Evolutionary conservation across 2,113 vertebrate genomes (phyloP), one percentile per base, ranked within the genome.

Genomic region (Ammodytes dubius): DNA sequence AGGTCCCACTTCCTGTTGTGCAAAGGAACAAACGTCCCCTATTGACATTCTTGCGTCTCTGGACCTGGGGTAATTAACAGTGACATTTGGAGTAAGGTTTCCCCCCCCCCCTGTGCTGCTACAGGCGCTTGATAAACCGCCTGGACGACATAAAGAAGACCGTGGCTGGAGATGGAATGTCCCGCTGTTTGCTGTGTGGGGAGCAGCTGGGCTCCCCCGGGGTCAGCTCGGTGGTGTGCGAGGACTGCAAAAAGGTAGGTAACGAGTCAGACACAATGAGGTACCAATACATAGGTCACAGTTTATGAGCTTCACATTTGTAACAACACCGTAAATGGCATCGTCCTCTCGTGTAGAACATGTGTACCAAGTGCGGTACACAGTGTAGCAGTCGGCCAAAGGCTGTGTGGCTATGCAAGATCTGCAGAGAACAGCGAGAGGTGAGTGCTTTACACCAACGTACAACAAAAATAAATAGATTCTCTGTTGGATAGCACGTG

Each of bases 351-450:
- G 61, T 40, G n/a, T 91, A 99, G 98, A 97, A 96, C 0, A 97
- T 98, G 91, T 99, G 98, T 89, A 97, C 96, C 84, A 99, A 98
- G 87, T 99, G 98, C 7, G 97, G 98, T 0, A 95, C 97, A 57
- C 95, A 99, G 95, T 96, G 93, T 60, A 95, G 96, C 94, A 97
- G 94, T 81, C 95, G 95, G 4, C 97, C 96, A 0, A 96, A 95
- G 0, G 87, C 97, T 4, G 95, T 99, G 84, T 99, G 98, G 98
- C 96, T 99, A 7, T 99, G 98, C 94, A 99, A 97, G 95, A 99
- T 99, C 94, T 99, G 98, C 95, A 95, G 96, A 3, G 98, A 99
- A 89, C 98, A 99, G 90, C 93, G 98, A 81, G 98, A 99, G 97
- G 98, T 98, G 86, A 95, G 96, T 1, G 27, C 19, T 56, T 49